phyloP scores from a whole-genome alignment of 2,888 invertebrate genomes.

The Coelinius sp. region DNA sequence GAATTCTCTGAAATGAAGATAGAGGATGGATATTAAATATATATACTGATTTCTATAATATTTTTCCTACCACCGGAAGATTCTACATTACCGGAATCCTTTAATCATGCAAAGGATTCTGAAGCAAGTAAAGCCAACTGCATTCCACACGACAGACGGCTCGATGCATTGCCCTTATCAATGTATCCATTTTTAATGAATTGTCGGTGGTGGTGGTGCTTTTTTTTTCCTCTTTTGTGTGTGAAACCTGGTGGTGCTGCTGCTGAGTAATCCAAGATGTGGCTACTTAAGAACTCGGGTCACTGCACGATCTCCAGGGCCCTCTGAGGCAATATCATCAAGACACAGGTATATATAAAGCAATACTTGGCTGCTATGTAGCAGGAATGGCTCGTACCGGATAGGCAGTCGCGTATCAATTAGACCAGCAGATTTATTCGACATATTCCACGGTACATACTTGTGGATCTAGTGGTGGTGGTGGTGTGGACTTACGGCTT shows the following conservation, averaged over 20 bases:
- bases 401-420: slow-evolving; percentile 43
- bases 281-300: slow-evolving; percentile 48
- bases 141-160: slow-evolving; percentile 42
- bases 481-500: slow-evolving; percentile 6
- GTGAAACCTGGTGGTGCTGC: slow-evolving; percentile 42
- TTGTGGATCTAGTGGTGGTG: slow-evolving; percentile 49
- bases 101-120: not conserved
- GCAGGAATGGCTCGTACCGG: slow-evolving; percentile 42
- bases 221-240: not conserved
- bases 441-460: slow-evolving; percentile 54
- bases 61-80: not conserved
- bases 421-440: slow-evolving; percentile 63
- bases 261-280: slow-evolving; percentile 43
- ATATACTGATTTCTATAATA: not conserved
- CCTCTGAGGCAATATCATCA: not conserved
- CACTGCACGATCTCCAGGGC: slow-evolving; percentile 32
- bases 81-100: slow-evolving; percentile 4
- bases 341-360: not conserved
- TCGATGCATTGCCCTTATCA: slow-evolving; percentile 33
- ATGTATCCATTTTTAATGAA: slow-evolving; percentile 36
- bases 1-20: not conserved
- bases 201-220: not conserved
- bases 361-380: slow-evolving; percentile 3
- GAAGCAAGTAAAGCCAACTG: slow-evolving; percentile 19
- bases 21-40: slow-evolving; percentile 7